phyloP scores from a whole-genome alignment of 2,888 invertebrate species.

The Amorpha juglandis region DNA sequence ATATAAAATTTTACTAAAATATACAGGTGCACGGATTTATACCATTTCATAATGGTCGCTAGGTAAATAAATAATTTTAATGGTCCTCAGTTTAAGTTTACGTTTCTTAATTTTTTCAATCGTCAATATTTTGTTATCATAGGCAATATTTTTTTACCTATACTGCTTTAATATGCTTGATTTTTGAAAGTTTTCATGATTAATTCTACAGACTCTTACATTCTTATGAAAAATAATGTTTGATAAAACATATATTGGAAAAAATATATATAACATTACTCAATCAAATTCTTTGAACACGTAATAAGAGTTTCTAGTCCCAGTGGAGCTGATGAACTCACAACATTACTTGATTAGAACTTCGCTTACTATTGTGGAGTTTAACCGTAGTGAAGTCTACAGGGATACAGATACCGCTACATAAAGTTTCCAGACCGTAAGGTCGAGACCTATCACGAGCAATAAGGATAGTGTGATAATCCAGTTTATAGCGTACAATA shows the following conservation, averaged over 20 bases:
- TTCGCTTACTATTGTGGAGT: conserved; percentile 50
- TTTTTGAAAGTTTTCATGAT: too few relatives aligned
- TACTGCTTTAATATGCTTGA: too few relatives aligned
- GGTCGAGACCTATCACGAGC: neutral
- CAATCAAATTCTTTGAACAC: conserved; percentile 17
- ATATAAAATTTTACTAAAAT: too few relatives aligned
- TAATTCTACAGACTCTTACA: too few relatives aligned
- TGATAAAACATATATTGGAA: neutral
- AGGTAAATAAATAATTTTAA: too few relatives aligned
- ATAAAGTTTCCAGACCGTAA: neutral
- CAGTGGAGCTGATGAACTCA: conserved; percentile 64
- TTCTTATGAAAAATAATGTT: too few relatives aligned
- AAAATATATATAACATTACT: neutral
- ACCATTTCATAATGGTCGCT: too few relatives aligned
- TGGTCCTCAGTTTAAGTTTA: too few relatives aligned
- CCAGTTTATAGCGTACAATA: neutral
- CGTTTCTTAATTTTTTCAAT: too few relatives aligned
- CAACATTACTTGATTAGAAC: conserved; percentile 69
- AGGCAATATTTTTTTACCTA: too few relatives aligned
- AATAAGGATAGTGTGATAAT: neutral
- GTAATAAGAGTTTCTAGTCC: conserved; percentile 46
- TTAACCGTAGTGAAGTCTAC: conserved; percentile 35
- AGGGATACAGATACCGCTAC: conserved; percentile 28
- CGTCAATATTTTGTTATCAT: too few relatives aligned
- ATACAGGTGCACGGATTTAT: too few relatives aligned